Conservation (phyloP, 1,140 invertebrate species). For the Acyrthosiphon pisum region DNA sequence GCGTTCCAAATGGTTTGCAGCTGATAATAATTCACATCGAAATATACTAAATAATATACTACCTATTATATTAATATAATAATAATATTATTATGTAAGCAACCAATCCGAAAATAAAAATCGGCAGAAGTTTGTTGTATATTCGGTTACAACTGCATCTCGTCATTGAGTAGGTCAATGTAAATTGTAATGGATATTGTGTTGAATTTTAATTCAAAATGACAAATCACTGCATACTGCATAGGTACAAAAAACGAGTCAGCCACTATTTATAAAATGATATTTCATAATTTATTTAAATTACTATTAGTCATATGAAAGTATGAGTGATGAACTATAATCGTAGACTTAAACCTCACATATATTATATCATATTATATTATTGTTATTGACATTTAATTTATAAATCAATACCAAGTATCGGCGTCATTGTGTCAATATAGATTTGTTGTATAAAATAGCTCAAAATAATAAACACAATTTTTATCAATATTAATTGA, state of each 20-base stretch:
- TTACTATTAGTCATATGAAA: neutral
- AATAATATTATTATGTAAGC: no score
- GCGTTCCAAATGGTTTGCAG: neutral
- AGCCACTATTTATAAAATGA: neutral
- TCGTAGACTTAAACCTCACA: neutral
- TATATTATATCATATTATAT: neutral
- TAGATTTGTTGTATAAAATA: no score
- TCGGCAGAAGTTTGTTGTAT: neutral
- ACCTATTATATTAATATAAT: no score
- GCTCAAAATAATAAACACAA: no score
- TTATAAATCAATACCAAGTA: neutral
- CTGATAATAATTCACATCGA: neutral
- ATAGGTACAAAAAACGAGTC: neutral
- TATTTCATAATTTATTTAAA: neutral
- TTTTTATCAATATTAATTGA: no score
- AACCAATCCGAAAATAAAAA: neutral
- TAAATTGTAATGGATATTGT: neutral
- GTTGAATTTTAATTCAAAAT: neutral
- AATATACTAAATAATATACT: no score
- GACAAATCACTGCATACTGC: neutral
- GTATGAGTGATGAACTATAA: neutral
- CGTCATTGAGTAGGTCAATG: neutral
- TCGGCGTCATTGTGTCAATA: no score
- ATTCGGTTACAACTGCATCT: neutral
- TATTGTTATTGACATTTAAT: neutral